Conservation (phyloP, 2,888 invertebrate genomes). For the Atrina japonica region DNA sequence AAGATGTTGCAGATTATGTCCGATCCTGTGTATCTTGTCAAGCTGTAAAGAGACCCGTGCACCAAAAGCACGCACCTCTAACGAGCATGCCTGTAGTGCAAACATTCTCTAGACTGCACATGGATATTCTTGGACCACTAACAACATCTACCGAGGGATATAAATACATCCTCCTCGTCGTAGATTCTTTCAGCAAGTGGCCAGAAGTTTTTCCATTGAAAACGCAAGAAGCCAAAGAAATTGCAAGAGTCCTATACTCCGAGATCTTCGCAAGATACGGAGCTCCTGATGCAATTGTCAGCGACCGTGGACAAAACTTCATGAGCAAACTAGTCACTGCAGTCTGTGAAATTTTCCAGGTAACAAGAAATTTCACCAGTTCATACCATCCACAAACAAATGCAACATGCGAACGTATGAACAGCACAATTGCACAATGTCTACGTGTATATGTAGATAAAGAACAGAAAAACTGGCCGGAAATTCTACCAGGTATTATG, state of each 20-base stretch:
- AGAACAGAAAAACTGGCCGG: conserved; percentile 26
- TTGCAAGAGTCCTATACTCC: conserved; percentile 29
- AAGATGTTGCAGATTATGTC: conserved; percentile 35
- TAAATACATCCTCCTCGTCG: conserved; percentile 45
- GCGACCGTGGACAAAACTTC: conserved; percentile 50
- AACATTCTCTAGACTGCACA: conserved; percentile 44
- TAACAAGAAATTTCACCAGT: conserved; percentile 47
- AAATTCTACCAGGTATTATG: conserved; percentile 44
- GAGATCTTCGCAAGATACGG: conserved; percentile 54
- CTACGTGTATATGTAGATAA: conserved; percentile 24
- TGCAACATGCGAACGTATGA: conserved; percentile 29
- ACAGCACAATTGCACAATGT: conserved; percentile 33
- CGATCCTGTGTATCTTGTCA: conserved; percentile 26
- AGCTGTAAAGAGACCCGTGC: conserved; percentile 15
- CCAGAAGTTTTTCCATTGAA: conserved; percentile 40
- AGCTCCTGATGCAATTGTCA: conserved; percentile 42
- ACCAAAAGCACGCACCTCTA: conserved; percentile 26
- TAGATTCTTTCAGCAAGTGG: conserved; percentile 34
- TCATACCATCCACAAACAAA: conserved; percentile 52
- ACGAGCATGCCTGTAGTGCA: conserved; percentile 27
- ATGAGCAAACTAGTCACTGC: conserved; percentile 47
- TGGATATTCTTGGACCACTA: conserved; percentile 42
- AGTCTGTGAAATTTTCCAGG: conserved; percentile 52
- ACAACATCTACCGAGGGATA: conserved; percentile 32
- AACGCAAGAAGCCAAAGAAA: conserved; percentile 42